phyloP scores from a whole-genome alignment of 2,797 vertebrate genomes.

The Poecilia gillii region DNA sequence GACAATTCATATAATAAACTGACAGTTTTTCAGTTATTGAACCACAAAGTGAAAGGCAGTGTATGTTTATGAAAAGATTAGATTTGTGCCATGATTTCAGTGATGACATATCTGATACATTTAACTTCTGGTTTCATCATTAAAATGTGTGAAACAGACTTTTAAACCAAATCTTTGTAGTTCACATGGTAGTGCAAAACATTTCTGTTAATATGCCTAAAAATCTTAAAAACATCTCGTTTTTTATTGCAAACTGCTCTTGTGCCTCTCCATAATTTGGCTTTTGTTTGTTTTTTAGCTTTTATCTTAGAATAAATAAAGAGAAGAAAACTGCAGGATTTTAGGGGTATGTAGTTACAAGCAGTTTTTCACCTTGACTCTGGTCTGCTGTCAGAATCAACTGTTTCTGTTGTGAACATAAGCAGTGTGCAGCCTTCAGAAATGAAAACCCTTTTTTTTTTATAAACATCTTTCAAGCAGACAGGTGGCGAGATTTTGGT shows the following conservation, averaged over 20 bases:
- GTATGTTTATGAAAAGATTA: neutral
- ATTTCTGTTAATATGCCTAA: neutral
- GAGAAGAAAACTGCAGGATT: neutral
- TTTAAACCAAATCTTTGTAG: neutral
- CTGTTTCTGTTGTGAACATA: neutral
- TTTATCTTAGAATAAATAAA: neutral
- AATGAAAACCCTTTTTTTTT: neutral
- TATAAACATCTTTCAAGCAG: neutral
- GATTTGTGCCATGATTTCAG: neutral
- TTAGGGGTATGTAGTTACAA: neutral
- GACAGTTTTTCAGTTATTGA: neutral
- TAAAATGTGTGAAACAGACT: neutral
- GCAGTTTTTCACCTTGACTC: neutral
- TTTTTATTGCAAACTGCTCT: neutral
- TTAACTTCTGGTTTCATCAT: neutral
- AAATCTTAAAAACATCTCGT: neutral
- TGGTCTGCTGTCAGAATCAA: neutral
- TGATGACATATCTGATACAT: neutral
- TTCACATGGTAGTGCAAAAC: neutral
- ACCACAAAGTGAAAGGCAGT: neutral
- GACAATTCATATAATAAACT: neutral
- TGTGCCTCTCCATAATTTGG: conserved; percentile 4
- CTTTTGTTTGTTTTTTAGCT: neutral
- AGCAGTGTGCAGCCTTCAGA: neutral
- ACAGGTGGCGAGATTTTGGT: neutral